Evolutionary conservation across 2,113 vertebrate species (phyloP).

Genomic region (Eudyptes chrysolophus): DNA sequence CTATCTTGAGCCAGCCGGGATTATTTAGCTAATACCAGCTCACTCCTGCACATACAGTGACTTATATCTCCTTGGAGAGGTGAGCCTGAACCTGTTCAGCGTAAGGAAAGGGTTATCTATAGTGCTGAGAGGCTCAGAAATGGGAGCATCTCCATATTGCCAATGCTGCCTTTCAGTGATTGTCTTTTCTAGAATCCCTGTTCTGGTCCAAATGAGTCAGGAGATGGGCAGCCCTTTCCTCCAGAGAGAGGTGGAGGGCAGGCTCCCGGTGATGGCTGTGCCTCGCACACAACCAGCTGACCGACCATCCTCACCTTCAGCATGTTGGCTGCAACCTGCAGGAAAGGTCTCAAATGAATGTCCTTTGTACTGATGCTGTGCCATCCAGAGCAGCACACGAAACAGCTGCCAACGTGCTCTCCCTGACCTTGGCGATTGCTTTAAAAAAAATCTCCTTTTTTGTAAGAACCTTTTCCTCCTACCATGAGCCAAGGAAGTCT

Average conservation of each 20-base stretch:
- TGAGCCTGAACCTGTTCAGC: fast-evolving
- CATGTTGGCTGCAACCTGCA: neutral
- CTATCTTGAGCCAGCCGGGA: neutral
- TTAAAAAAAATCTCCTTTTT: neutral
- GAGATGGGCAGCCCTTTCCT: neutral
- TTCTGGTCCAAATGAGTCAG: neutral
- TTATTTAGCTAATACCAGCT: neutral
- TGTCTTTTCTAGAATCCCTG: neutral
- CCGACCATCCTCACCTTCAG: neutral
- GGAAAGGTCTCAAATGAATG: neutral
- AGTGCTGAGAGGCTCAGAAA: neutral
- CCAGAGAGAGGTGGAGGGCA: neutral
- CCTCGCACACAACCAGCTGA: neutral
- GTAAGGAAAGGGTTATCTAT: neutral
- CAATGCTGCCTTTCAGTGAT: fast-evolving
- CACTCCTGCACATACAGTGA: fast-evolving
- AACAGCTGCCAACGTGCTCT: fast-evolving
- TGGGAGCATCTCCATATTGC: neutral
- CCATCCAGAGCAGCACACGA: neutral
- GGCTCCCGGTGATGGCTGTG: neutral
- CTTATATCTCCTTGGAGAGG: neutral
- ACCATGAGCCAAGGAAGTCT: neutral
- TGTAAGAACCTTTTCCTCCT: neutral
- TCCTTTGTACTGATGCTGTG: too few relatives aligned
- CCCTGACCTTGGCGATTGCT: neutral